Evolutionary conservation across 2,888 invertebrate genomes (phyloP).

Genomic region (Drosophila nr. medialis): DNA sequence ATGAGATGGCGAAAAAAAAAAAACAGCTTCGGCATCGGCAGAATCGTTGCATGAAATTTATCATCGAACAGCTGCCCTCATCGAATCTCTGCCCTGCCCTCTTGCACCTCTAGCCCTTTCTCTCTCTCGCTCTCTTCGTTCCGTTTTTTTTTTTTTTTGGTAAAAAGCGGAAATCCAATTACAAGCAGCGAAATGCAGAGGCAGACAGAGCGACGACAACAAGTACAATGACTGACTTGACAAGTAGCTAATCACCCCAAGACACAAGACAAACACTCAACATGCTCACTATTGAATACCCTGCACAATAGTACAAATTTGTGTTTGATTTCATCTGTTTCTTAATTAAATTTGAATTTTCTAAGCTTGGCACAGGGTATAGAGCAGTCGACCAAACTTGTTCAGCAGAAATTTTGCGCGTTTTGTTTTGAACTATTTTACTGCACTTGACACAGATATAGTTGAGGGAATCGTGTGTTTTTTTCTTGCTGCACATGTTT

Average conservation of each 20-base stretch:
- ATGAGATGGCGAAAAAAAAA: background rate
- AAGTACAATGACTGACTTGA: slow-evolving; percentile 58
- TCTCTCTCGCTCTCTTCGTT: slow-evolving; percentile 5
- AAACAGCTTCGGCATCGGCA: slow-evolving; percentile 12
- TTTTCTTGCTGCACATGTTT: slow-evolving; percentile 20
- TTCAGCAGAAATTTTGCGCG: background rate
- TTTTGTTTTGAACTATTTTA: background rate
- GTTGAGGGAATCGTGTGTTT: background rate
- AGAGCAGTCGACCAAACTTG: background rate
- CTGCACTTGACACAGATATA: slow-evolving; percentile 18
- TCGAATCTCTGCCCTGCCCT: slow-evolving; percentile 16
- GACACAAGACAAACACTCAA: slow-evolving; percentile 13
- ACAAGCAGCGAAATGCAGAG: slow-evolving; percentile 61
- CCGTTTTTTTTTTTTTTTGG: slow-evolving; percentile 25
- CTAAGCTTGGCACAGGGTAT: background rate
- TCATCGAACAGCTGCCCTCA: slow-evolving; percentile 48
- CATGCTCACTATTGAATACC: background rate
- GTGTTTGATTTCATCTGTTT: background rate
- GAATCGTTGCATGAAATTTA: slow-evolving; percentile 43
- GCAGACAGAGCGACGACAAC: slow-evolving; percentile 66
- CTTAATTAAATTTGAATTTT: background rate
- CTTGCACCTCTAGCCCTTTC: slow-evolving; percentile 2
- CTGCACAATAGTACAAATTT: background rate
- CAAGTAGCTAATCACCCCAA: slow-evolving; percentile 17
- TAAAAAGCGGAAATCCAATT: slow-evolving; percentile 77